These are phyloP conservation scores for Nothobranchius kuhntae DNA, from an alignment of 2,113 vertebrate genomes.

Conservation along the genomic window DNA sequence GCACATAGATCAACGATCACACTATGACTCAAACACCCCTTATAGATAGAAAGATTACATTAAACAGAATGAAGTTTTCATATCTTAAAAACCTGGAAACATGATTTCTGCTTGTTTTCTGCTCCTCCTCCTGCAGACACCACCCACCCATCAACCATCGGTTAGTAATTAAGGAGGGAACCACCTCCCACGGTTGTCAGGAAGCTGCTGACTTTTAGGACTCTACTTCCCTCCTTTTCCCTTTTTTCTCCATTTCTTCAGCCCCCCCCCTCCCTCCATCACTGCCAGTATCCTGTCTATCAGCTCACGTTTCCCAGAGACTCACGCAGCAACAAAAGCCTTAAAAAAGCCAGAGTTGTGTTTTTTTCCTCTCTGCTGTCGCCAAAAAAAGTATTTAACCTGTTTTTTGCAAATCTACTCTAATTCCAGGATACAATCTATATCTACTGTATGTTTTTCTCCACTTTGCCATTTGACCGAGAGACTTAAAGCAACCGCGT, in stretches of 20 bases:
- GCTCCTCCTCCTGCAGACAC: conserved; percentile 1
- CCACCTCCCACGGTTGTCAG: conserved; percentile 54
- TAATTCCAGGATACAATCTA: too few relatives aligned
- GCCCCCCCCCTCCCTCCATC: conserved; percentile 19
- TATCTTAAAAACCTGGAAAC: conserved; percentile 1
- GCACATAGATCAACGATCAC: conserved; percentile 22
- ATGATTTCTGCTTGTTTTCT: background rate
- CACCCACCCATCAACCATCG: background rate
- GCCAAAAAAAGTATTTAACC: too few relatives aligned
- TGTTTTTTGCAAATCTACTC: too few relatives aligned
- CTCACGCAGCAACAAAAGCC: conserved; percentile 18
- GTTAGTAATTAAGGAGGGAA: conserved; percentile 53
- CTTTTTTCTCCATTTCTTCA: conserved; percentile 19
- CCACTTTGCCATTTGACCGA: too few relatives aligned
- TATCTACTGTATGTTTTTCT: too few relatives aligned
- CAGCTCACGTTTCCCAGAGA: conserved; percentile 61
- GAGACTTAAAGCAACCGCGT: too few relatives aligned
- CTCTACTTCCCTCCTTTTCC: conserved; percentile 23
- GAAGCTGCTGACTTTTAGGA: conserved; percentile 63
- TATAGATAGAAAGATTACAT: too few relatives aligned
- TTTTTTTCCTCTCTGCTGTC: background rate
- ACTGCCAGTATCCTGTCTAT: conserved; percentile 62
- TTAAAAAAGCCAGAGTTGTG: conserved; percentile 5
- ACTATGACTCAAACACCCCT: too few relatives aligned
- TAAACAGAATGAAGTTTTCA: background rate